Conservation (phyloP, 2,113 vertebrate genomes). For the Spheniscus mendiculus region DNA sequence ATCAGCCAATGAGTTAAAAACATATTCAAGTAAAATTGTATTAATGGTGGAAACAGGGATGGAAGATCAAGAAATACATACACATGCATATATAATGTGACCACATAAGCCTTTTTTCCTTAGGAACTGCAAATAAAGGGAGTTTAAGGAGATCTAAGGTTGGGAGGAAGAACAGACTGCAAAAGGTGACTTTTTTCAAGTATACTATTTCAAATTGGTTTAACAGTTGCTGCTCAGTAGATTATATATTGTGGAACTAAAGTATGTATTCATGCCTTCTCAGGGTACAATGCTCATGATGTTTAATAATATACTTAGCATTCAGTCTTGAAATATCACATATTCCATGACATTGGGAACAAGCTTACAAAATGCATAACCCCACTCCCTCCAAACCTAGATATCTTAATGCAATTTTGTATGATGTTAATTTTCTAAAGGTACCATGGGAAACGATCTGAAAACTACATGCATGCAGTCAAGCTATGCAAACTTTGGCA, state of each 20-base stretch:
- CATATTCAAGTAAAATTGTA: background rate
- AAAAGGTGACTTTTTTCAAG: background rate
- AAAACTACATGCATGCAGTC: background rate
- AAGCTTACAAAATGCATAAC: background rate
- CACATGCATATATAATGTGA: rapidly evolving
- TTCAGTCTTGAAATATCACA: background rate
- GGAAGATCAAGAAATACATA: background rate
- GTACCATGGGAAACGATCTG: background rate
- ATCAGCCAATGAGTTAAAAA: background rate
- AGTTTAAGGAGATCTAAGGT: background rate
- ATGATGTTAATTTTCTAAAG: background rate
- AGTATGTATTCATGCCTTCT: background rate
- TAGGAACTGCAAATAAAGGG: background rate
- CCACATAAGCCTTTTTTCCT: background rate
- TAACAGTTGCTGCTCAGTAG: background rate
- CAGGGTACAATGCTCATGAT: background rate
- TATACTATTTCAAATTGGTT: background rate
- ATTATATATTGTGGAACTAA: background rate
- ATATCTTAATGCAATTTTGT: background rate
- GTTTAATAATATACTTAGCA: background rate
- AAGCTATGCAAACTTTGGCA: background rate
- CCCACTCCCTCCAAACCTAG: background rate
- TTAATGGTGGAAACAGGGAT: background rate
- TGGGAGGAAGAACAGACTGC: background rate
- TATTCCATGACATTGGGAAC: background rate